Evolutionary conservation across 2,113 vertebrate species (phyloP), one percentile per base, ranked within the genome.

Genomic region (Pachyramphus minor): DNA sequence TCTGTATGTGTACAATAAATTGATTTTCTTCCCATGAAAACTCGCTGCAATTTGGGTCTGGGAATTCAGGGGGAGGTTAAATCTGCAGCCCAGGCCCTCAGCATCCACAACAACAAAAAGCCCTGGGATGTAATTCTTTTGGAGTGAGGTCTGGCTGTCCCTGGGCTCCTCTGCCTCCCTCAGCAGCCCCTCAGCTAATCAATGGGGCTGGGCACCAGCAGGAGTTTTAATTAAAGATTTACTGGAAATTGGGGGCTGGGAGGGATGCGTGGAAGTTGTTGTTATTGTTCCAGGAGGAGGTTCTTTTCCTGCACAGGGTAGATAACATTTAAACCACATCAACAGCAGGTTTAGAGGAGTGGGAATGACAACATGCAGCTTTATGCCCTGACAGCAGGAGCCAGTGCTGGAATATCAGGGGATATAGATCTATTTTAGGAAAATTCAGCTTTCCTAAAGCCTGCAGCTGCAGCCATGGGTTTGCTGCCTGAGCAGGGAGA

Each of bases 311-410:
- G 93, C 30, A 22, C 15, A 27, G 73, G 60, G 5, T 3, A 87
- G 92, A 89, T 94, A 96, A 93, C 71, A 58, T 89, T 91, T 87
- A 86, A 52, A 95, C 53, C 18, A 9, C 44, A 42, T 23, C 55
- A 27, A 41, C 68, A 30, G 17, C 23, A 2, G 67, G 71, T 60
- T 76, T 21, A 47, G 71, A 4, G 21, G 59, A 60, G 53, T 18
- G 67, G 58, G 72, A 42, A 45, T 7, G 45, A 56, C 55, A 52
- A 33, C 3, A 52, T n/a, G 0, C 44, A n/a, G 68, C 45, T 59
- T 52, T 66, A 35, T 42, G 47, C 67, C 69, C 31, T 11, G 12
- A 16, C 82, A 2, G 25, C 21, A 9, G 2, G 2, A 2, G 15
- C 73, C 49, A 47, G 6, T 0, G 13, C 18, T n/a, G 33, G 11